Conservation (phyloP, 92 coral and sea anemone genomes). For the Desmophyllum pertusum region DNA sequence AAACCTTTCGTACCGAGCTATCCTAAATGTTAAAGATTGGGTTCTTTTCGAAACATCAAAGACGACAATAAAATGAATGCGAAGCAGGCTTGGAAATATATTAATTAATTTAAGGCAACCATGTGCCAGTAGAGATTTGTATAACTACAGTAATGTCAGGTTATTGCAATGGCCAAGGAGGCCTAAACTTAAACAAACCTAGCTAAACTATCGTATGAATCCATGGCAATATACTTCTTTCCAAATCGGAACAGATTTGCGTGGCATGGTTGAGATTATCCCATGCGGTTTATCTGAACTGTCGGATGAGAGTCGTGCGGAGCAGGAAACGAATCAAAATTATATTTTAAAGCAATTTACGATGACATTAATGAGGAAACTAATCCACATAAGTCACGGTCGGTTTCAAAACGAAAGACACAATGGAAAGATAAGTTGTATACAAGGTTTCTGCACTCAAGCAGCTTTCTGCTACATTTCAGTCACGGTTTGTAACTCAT, state of each 20-base stretch:
- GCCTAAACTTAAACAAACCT: neutral
- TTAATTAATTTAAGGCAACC: neutral
- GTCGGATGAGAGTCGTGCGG: slow-evolving; percentile 26
- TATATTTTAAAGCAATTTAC: neutral
- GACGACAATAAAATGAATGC: neutral
- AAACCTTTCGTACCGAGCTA: neutral
- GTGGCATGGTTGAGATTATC: slow-evolving; percentile 13
- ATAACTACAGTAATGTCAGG: neutral
- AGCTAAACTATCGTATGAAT: neutral
- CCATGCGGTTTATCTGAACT: slow-evolving; percentile 7
- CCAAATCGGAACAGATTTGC: slow-evolving; percentile 21
- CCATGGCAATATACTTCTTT: neutral
- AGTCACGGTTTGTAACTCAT: no score
- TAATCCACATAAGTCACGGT: neutral
- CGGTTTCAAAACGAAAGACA: neutral
- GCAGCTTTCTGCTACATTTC: no score
- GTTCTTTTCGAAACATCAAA: neutral
- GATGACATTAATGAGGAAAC: neutral
- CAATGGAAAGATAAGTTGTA: neutral
- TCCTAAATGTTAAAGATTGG: neutral
- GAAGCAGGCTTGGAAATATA: neutral
- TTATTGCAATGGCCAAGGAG: neutral
- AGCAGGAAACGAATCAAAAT: slow-evolving; percentile 11
- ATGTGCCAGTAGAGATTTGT: neutral
- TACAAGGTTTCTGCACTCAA: neutral